Percentiles rank a stretch among this genome's conserved stretches.
phyloP scores from a whole-genome alignment of 2,113 vertebrate genomes.

The Cepphus grylle region DNA sequence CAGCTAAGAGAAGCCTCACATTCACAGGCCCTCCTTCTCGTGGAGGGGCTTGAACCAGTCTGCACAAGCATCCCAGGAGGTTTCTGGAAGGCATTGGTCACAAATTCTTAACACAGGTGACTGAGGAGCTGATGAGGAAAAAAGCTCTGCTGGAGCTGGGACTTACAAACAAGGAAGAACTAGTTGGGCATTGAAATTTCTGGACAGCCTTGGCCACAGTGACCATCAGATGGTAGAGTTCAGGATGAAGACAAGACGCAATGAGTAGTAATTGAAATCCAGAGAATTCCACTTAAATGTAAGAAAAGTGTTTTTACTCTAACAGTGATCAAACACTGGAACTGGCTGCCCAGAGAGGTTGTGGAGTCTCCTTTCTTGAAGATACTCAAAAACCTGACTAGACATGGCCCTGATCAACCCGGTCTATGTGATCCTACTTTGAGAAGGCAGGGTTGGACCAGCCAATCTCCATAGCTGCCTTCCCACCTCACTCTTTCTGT shows the following conservation, averaged over 20 bases:
- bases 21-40: not conserved
- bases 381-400: not conserved
- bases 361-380: not conserved
- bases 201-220: not conserved
- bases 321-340: not conserved
- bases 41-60: not conserved
- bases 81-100: not conserved
- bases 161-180: not conserved
- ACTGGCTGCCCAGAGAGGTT: not conserved
- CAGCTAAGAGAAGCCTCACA: not conserved
- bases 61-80: not conserved
- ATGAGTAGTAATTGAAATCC: not conserved
- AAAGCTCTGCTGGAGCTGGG: not conserved
- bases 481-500: not conserved
- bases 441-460: not conserved
- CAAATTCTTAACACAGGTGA: not conserved
- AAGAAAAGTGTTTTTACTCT: not conserved
- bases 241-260: not conserved
- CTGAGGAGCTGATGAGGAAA: not conserved
- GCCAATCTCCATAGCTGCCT: not conserved
- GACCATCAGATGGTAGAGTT: not conserved
- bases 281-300: not conserved
- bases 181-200: not conserved
- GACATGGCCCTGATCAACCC: not conserved
- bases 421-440: not conserved